These are phyloP conservation scores for Mamestra brassicae DNA, from an alignment of 2,888 invertebrate genomes.

Conservation along the genomic window DNA sequence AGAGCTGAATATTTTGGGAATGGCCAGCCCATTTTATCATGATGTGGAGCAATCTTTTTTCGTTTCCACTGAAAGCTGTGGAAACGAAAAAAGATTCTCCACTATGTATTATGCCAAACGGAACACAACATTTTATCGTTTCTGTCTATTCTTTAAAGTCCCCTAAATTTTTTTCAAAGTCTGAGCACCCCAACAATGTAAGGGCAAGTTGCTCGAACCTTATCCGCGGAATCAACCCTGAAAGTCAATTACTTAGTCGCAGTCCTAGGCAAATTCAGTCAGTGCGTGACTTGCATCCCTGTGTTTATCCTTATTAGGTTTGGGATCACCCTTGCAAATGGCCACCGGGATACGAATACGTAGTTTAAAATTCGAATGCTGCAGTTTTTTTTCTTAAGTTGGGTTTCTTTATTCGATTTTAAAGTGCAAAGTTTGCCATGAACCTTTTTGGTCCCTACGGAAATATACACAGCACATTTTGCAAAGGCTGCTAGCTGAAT, in stretches of 20 bases:
- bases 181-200: constrained; percentile 28
- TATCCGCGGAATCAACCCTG: constrained; percentile 54
- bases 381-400: constrained; percentile 24
- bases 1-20: constrained; percentile 6
- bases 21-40: neutral
- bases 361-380: constrained; percentile 45
- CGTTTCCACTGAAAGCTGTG: neutral
- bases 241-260: constrained; percentile 69
- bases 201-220: constrained; percentile 37
- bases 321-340: constrained; percentile 65
- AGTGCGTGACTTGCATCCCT: constrained; percentile 70
- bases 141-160: neutral
- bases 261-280: constrained; percentile 70
- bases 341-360: constrained; percentile 45
- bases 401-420: constrained; percentile 19
- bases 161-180: constrained; percentile 1
- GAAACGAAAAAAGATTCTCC: neutral
- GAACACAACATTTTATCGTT: neutral
- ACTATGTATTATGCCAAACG: neutral
- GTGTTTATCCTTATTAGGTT: constrained; percentile 69
- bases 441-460: neutral
- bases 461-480: neutral
- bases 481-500: too few species aligned
- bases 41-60: neutral
- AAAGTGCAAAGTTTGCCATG: neutral